These are phyloP conservation scores for Drosophila mettleri DNA, from an alignment of 2,888 invertebrate genomes.

Conservation along the genomic window DNA sequence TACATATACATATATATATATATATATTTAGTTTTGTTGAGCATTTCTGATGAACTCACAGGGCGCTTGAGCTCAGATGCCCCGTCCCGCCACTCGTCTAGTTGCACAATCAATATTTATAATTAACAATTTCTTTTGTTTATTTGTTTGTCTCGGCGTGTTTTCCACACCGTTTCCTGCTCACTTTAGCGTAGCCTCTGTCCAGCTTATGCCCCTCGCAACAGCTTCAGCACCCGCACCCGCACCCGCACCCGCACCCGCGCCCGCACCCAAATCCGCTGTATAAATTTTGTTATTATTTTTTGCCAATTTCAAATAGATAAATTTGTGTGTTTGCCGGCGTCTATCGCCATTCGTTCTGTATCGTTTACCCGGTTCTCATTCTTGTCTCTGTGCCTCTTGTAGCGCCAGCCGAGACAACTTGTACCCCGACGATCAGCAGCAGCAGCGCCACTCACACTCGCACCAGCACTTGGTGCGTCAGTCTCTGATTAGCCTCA, in stretches of 20 bases:
- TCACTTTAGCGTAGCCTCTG: slow-evolving; percentile 73
- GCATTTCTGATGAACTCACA: slow-evolving; percentile 17
- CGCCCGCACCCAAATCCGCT: slow-evolving; percentile 24
- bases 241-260: slow-evolving; percentile 7
- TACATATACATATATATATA: slow-evolving; percentile 36
- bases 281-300: slow-evolving; percentile 21
- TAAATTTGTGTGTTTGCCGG: slow-evolving; percentile 69
- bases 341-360: slow-evolving; percentile 40
- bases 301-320: slow-evolving; percentile 57
- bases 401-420: slow-evolving; percentile 84
- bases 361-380: slow-evolving; percentile 54
- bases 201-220: slow-evolving; percentile 22
- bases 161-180: slow-evolving; percentile 70
- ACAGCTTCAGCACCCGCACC: neutral
- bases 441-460: slow-evolving; percentile 80
- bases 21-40: slow-evolving; percentile 46
- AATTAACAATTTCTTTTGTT: slow-evolving; percentile 76
- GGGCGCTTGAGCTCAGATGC: slow-evolving; percentile 16
- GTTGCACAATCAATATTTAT: slow-evolving; percentile 78
- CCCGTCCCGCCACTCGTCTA: neutral
- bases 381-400: slow-evolving; percentile 67
- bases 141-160: slow-evolving; percentile 48
- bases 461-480: slow-evolving; percentile 84
- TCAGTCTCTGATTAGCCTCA: slow-evolving; percentile 85
- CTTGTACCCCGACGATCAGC: slow-evolving; percentile 81